Evolutionary conservation across 2,888 invertebrate species (phyloP).

Genomic region (Drosophila paramelanica): DNA sequence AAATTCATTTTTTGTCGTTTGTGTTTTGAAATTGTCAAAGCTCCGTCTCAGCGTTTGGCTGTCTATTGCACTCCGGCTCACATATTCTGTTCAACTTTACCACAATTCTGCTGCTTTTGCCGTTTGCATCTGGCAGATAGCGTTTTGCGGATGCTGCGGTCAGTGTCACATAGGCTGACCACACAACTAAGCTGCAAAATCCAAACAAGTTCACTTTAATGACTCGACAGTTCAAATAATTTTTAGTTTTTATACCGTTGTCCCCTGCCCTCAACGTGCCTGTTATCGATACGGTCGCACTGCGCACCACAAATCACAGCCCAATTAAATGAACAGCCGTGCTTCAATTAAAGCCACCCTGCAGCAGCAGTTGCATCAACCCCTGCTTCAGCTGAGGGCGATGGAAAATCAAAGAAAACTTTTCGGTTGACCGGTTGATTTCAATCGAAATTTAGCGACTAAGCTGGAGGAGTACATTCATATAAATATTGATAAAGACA

Average conservation of each 20-base stretch:
- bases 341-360: slow-evolving; percentile 68
- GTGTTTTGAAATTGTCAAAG: slow-evolving; percentile 14
- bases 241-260: slow-evolving; percentile 23
- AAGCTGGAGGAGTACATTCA: background rate
- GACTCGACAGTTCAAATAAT: slow-evolving; percentile 47
- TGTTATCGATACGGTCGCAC: slow-evolving; percentile 68
- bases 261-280: background rate
- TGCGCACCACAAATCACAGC: slow-evolving; percentile 70
- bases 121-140: slow-evolving; percentile 30
- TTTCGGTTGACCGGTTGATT: slow-evolving; percentile 58
- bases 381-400: background rate
- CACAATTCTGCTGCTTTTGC: slow-evolving; percentile 32
- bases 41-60: slow-evolving; percentile 5
- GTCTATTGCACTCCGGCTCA: slow-evolving; percentile 21
- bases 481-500: too few relatives aligned
- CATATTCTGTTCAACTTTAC: slow-evolving; percentile 11
- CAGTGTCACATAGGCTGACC: slow-evolving; percentile 54
- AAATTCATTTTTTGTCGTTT: slow-evolving; percentile 5
- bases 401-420: slow-evolving; percentile 48
- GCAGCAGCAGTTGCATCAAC: background rate
- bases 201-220: slow-evolving; percentile 56
- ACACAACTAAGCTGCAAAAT: slow-evolving; percentile 38
- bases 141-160: slow-evolving; percentile 53
- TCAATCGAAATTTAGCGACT: slow-evolving; percentile 14
- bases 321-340: slow-evolving; percentile 75